Evolutionary conservation across 2,797 vertebrate species (phyloP), one percentile per base, ranked within the genome.

Genomic region (Dicrostonyx torquatus): DNA sequence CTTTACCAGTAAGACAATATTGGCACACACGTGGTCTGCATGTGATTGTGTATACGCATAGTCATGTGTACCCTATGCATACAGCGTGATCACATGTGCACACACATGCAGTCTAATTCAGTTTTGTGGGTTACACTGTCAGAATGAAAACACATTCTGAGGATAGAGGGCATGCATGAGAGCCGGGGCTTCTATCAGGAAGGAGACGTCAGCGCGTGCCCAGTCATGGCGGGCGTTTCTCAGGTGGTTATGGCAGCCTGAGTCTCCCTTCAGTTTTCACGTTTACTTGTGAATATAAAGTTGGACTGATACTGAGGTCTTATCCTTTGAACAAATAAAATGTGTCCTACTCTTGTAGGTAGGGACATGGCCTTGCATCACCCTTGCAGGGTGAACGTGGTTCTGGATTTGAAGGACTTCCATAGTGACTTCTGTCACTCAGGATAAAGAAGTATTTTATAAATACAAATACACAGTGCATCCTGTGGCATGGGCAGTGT

Each of bases 121-220:
- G 1, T 24, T 76, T 45, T 76, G 62, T 58, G 40, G 80, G 45
- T 77, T 72, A 37, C 18, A 62, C 55, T 76, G 55, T 43, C 50
- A 76, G 43, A 17, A 0, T 9, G 34, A 73, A 50, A 37, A 29
- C 15, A 6, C 3, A 0, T 20, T 7, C 1, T 10, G 0, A 17
- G 40, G 40, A n/a, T 5, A 29, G 34, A 6, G 3, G 26, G 31
- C 31, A 5, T 73, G 6, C n/a, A 29, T 2, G 31, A 9, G 15
- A 34, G 13, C 15, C 24, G 6, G 2, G 66, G 53, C 24, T 0
- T 55, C 89, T 87, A 14, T 31, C 40, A 43, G 66, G 2, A 20
- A 76, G 13, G 13, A 40, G 64, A 6, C 1, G 0, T 0, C 0
- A 3, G 50, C 2, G 3, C 4, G 29, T 17, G 26, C 34, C 31